Base-by-base conservation (phyloP, 2,888 invertebrate genomes). In the Creontiades dilutus region DNA sequence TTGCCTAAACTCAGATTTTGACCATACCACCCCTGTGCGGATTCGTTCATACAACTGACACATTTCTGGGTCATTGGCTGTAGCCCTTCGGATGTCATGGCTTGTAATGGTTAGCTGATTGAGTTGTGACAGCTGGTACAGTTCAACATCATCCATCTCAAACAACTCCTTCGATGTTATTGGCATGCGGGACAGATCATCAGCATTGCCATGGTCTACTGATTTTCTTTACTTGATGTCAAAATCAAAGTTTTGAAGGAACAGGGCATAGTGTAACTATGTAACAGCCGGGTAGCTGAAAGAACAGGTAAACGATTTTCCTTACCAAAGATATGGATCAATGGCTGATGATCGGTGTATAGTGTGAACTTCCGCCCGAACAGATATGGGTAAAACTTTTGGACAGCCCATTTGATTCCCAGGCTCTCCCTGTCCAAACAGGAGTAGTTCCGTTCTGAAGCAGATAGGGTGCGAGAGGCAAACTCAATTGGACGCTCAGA, bases 341-440 rank as follows among this genome's bases (percentile, higher is more conserved):
- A 76, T 5, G 90, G 91, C 11, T 82, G 28, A 48, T 89, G 85
- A 52, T 91, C 91, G 4, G 75, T 86, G 27, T 68, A 46, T n/a
- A 86, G 46, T 14, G 27, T 27, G 46, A 86, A 86, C 12, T 46
- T 46, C 0, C 75, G 68, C 11, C 86, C 86, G 75, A 23, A 76
- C 13, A 76, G 76, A 19, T 76, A 76, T 7, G 23, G 76, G 37
- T 23, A 76, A 27, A 76, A 76, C 23, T 76, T 76, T 5, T 23
- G 27, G 23, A 76, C 27, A 12, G 76, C 76, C 76, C 76, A 76
- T 16, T 76, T 76, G 76, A 76, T 76, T 5, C 23, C 76, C 27
- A 76, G 76, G 27, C 23, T 27, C 27, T 76, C 76, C 27, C 27
- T 23, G 9, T 76, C 76, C 11, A 76, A 11, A 11, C 19, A 23